phyloP scores from a whole-genome alignment of 2,113 vertebrate species.

The Hypocryptadius cinnamomeus region DNA sequence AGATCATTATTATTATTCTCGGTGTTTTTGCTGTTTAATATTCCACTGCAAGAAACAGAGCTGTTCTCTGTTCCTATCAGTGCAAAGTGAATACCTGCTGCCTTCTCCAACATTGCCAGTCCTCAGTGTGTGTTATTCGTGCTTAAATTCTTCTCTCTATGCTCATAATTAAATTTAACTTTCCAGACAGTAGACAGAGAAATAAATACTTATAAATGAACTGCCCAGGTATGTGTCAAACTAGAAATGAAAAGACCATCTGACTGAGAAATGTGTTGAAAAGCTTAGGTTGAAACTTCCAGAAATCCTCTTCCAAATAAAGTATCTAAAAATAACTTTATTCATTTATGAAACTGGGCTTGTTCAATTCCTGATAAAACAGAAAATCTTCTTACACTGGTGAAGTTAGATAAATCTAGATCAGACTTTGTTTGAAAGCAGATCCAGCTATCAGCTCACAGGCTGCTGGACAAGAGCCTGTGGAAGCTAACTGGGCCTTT shows the following conservation, averaged over 20 bases:
- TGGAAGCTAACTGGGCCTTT: neutral
- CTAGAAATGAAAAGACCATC: neutral
- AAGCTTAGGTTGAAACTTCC: neutral
- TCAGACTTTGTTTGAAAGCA: neutral
- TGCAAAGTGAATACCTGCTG: neutral
- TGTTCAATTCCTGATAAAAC: neutral
- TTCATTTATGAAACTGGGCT: neutral
- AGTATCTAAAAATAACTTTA: neutral
- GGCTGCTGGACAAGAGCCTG: neutral
- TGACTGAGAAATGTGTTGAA: neutral
- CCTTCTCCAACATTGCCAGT: constrained; percentile 15
- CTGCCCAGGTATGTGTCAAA: constrained; percentile 8
- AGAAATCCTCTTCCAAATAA: neutral
- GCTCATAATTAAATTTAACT: constrained; percentile 29
- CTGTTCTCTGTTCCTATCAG: neutral
- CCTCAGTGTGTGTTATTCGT: neutral
- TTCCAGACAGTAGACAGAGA: neutral
- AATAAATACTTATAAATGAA: constrained; percentile 24
- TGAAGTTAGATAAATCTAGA: neutral
- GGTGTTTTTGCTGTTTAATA: neutral
- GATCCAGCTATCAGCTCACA: neutral
- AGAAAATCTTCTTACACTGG: neutral
- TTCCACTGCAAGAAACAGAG: neutral
- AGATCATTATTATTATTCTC: neutral
- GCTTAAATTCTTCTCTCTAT: neutral